Conservation (phyloP, 1,140 invertebrate species). For the Helicorthomorpha holstii region DNA sequence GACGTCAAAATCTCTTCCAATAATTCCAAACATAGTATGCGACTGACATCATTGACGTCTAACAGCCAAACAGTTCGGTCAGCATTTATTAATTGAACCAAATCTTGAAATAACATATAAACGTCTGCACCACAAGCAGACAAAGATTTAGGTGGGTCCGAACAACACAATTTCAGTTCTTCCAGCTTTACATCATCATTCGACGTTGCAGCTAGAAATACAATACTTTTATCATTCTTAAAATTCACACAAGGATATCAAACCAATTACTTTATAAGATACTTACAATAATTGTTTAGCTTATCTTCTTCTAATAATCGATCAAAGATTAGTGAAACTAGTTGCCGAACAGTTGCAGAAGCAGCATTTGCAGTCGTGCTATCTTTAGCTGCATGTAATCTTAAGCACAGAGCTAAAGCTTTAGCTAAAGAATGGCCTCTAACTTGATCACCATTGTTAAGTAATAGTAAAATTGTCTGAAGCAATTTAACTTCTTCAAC, state of each 20-base stretch:
- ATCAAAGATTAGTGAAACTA: conserved; percentile 94
- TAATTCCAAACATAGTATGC: conserved; percentile 89
- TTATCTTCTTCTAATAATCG: conserved; percentile 51
- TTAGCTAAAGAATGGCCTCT: conserved; percentile 83
- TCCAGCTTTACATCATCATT: conserved; percentile 42
- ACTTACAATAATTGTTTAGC: conserved; percentile 7
- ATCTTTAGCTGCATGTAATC: conserved; percentile 86
- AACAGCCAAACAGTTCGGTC: conserved; percentile 89
- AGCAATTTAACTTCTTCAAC: conserved; percentile 91
- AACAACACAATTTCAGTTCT: conserved; percentile 58
- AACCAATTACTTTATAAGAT: not conserved
- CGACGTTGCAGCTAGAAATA: conserved; percentile 15
- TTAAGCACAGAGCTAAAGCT: conserved; percentile 88
- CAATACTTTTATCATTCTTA: too few relatives aligned
- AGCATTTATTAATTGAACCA: conserved; percentile 89
- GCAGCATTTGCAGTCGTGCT: conserved; percentile 89
- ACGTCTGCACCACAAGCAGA: conserved; percentile 83
- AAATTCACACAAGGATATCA: too few relatives aligned
- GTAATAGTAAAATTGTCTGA: conserved; percentile 82
- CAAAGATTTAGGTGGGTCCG: conserved; percentile 56
- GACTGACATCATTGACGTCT: conserved; percentile 90
- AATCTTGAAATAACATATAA: conserved; percentile 88
- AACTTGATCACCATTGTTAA: conserved; percentile 85
- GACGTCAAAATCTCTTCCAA: conserved; percentile 81
- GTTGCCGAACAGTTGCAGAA: conserved; percentile 85